Evolutionary conservation across 2,797 vertebrate genomes (phyloP).

Genomic region (Lophius americanus): DNA sequence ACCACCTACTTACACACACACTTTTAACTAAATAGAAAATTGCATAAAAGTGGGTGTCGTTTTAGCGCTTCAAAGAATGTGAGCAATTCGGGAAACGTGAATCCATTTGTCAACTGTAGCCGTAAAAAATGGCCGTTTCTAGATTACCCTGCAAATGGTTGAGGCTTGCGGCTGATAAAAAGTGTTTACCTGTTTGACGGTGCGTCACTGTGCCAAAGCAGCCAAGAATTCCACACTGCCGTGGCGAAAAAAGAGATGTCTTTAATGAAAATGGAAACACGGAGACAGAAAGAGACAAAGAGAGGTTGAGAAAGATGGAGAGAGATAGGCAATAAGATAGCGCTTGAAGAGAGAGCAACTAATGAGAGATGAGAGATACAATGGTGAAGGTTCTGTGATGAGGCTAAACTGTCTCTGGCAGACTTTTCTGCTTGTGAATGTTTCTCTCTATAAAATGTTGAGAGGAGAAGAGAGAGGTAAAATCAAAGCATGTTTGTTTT

Average conservation of each 20-base stretch:
- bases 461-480: slow-evolving; percentile 11
- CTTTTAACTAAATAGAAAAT: slow-evolving; percentile 33
- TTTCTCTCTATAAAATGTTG: slow-evolving; percentile 37
- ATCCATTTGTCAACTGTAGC: slow-evolving; percentile 36
- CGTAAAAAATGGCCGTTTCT: slow-evolving; percentile 29
- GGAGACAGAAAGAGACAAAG: slow-evolving; percentile 19
- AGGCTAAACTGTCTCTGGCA: slow-evolving; percentile 22
- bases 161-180: slow-evolving; percentile 49
- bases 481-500: slow-evolving; percentile 50
- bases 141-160: slow-evolving; percentile 41
- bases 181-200: slow-evolving; percentile 58
- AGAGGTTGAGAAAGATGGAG: slow-evolving; percentile 27
- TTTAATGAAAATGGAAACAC: slow-evolving; percentile 51
- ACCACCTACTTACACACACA: slow-evolving; percentile 4
- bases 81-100: slow-evolving; percentile 19
- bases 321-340: slow-evolving; percentile 25
- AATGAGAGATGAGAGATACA: slow-evolving; percentile 43
- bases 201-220: slow-evolving; percentile 47
- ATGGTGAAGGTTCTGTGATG: slow-evolving; percentile 18
- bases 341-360: slow-evolving; percentile 10
- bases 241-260: slow-evolving; percentile 49
- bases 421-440: slow-evolving; percentile 10
- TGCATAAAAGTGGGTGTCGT: slow-evolving; percentile 25
- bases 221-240: slow-evolving; percentile 46
- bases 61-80: slow-evolving; percentile 24